These are phyloP conservation scores for Galemys pyrenaicus DNA, from an alignment of 2,113 vertebrate genomes.

Conservation along the genomic window DNA sequence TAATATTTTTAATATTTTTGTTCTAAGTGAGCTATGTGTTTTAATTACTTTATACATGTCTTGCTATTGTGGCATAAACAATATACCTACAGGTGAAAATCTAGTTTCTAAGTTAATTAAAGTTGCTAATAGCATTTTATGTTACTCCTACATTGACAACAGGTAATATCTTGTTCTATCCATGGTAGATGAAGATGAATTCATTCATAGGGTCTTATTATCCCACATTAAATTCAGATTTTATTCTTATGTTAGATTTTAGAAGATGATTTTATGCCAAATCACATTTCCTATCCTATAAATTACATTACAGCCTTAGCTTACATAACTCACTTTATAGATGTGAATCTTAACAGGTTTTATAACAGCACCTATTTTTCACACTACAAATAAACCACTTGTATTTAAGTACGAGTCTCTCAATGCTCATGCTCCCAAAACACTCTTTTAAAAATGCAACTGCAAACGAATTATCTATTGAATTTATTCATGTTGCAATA, in stretches of 20 bases:
- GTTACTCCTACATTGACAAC: not conserved
- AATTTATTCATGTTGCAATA: not conserved
- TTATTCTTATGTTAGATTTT: constrained; percentile 12
- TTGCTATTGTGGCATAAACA: not conserved
- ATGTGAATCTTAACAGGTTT: not conserved
- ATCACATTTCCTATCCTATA: not conserved
- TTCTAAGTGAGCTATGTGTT: not conserved
- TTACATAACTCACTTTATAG: constrained; percentile 28
- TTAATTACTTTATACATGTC: not conserved
- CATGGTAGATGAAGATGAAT: not conserved
- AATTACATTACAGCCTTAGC: not conserved
- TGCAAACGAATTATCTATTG: constrained; percentile 45
- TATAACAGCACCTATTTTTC: constrained; percentile 13
- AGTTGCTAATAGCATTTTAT: not conserved
- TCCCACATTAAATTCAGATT: not conserved
- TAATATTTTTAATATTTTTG: not conserved
- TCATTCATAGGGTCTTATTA: not conserved
- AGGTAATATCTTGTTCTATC: not conserved
- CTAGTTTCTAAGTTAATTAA: not conserved
- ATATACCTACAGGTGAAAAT: not conserved
- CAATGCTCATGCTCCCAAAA: not conserved
- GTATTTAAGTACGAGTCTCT: not conserved
- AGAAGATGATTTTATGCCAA: not conserved
- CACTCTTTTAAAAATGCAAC: constrained; percentile 35
- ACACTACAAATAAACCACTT: not conserved